Evolutionary conservation across 2,113 vertebrate genomes (phyloP).

Genomic region (Vombatus ursinus): DNA sequence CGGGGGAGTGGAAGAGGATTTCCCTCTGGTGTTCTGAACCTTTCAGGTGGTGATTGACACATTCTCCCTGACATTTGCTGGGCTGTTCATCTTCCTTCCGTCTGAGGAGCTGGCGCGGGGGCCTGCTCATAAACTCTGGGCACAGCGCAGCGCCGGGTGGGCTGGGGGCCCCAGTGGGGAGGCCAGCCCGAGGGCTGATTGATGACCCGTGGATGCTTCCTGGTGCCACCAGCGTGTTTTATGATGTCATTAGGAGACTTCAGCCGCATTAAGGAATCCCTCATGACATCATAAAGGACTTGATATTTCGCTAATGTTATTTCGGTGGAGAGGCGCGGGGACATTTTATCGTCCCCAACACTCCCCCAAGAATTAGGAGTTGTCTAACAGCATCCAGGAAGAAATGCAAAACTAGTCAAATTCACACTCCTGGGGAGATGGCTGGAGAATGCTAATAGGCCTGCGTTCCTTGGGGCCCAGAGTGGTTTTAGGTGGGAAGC

Average conservation of each 20-base stretch:
- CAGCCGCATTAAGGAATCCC: slow-evolving; percentile 85
- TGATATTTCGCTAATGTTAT: slow-evolving; percentile 89
- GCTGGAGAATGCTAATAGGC: slow-evolving; percentile 82
- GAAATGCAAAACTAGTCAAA: slow-evolving; percentile 88
- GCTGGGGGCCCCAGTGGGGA: slow-evolving; percentile 71
- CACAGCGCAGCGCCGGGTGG: slow-evolving; percentile 67
- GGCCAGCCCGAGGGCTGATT: slow-evolving; percentile 81
- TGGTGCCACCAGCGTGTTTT: slow-evolving; percentile 84
- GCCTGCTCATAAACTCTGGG: slow-evolving; percentile 72
- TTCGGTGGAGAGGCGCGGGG: slow-evolving; percentile 83
- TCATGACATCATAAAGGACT: slow-evolving; percentile 89
- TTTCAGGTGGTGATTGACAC: slow-evolving; percentile 66
- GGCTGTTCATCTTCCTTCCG: slow-evolving; percentile 74
- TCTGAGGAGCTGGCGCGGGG: slow-evolving; percentile 63
- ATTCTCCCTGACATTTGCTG: slow-evolving; percentile 69
- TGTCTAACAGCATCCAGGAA: slow-evolving; percentile 84
- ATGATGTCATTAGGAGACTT: slow-evolving; percentile 88
- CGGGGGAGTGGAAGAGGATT: not conserved
- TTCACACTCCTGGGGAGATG: slow-evolving; percentile 82
- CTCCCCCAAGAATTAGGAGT: slow-evolving; percentile 83
- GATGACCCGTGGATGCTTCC: slow-evolving; percentile 82
- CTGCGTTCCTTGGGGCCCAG: slow-evolving; percentile 68
- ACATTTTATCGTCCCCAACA: slow-evolving; percentile 82
- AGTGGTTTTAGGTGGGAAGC: slow-evolving; percentile 76
- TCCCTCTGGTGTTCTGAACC: slow-evolving; percentile 60